Base-by-base conservation (phyloP, 2,113 vertebrate genomes). In the Athene cunicularia region DNA sequence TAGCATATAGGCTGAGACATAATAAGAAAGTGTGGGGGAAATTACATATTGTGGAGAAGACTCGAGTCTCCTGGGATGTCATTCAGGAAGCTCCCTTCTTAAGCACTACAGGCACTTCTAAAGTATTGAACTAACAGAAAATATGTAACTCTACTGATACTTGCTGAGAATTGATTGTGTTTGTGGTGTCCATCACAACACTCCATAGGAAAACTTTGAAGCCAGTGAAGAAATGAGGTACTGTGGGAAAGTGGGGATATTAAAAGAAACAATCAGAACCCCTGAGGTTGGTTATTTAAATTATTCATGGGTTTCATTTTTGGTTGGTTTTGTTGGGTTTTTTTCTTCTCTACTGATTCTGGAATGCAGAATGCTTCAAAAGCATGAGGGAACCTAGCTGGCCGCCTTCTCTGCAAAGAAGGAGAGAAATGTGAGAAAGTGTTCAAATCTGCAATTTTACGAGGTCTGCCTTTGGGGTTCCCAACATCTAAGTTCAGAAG, bases 1-100 rank as follows among this genome's bases (percentile, higher is more conserved):
- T 26, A 87, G 77, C 70, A 94, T 63, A 37, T 55, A 93, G 77
- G 81, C 75, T 94, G 89, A 95, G 92, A 94, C 70, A 88, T 90
- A 97, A 93, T 95, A 96, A 94, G 84, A 95, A 96, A 96, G 77
- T 77, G 92, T 35, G 30, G 84, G 74, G 74, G 79, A 97, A 97
- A 97, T 95, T 91, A 96, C 74, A 94, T 58, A 82, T 55, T 96
- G 81, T 3, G 79, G 88, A 56, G 86, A 91, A 83, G 77, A 76
- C 59, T 63, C 0, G 1, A 95, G 94, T 95, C 73, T 95, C 77
- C 89, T 70, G 74, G 58, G 84, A 93, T 66, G 91, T 90, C 74
- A 68, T 90, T 95, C 83, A 86, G 84, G 89, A 96, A 93, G 89
- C 77, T 90, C 89, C 66, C 89, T 96, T 70, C 77, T 82, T 68